Conservation (phyloP, 2,113 vertebrate genomes). For the Phoenicopterus ruber region DNA sequence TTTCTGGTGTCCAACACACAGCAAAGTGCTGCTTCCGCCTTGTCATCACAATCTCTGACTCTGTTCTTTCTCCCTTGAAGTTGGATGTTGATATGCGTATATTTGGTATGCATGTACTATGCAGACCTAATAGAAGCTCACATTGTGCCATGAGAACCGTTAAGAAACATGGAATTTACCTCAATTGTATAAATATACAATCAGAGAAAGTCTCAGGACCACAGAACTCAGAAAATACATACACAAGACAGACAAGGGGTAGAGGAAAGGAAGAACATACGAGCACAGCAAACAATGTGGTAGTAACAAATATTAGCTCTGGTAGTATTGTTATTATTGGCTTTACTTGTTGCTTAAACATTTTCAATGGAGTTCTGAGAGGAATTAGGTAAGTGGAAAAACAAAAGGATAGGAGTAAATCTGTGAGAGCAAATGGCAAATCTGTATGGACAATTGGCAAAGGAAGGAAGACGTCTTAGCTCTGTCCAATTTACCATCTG, state of each 20-base stretch:
- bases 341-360: not conserved
- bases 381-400: not conserved
- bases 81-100: not conserved
- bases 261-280: not conserved
- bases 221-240: not conserved
- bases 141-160: not conserved
- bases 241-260: not conserved
- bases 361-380: not conserved
- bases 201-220: not conserved
- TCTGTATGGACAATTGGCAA: not conserved
- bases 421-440: not conserved
- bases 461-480: not conserved
- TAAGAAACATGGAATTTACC: not conserved
- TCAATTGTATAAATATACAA: not conserved
- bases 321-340: not conserved
- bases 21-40: not conserved
- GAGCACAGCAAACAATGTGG: not conserved
- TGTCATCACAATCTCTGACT: not conserved
- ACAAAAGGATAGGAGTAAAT: not conserved
- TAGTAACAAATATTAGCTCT: not conserved
- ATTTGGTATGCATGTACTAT: not conserved
- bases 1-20: not conserved
- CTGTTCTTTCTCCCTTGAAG: not conserved
- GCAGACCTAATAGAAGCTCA: not conserved
- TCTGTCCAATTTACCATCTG: not conserved